Conservation (phyloP, 2,888 invertebrate genomes). For the Lycaena phlaeas region DNA sequence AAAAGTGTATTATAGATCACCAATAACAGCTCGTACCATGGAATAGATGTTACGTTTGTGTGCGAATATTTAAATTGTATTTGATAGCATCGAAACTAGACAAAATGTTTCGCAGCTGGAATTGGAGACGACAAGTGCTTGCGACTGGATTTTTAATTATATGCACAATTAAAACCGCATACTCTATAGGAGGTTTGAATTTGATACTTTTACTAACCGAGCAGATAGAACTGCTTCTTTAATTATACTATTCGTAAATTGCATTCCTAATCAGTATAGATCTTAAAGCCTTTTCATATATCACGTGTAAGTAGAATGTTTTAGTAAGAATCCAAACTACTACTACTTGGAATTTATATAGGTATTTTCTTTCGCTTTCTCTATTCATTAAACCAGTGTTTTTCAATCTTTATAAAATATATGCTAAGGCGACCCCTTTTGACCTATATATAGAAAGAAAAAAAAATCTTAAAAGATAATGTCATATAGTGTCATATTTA, state of each 20-base stretch:
- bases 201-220: conserved; percentile 24
- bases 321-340: too few relatives aligned
- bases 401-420: too few relatives aligned
- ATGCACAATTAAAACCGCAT: conserved; percentile 6
- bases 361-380: too few relatives aligned
- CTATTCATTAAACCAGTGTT: too few relatives aligned
- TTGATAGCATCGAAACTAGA: conserved; percentile 24
- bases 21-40: conserved; percentile 30
- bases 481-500: too few relatives aligned
- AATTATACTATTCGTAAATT: conserved; percentile 25
- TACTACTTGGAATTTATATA: too few relatives aligned
- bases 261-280: conserved; percentile 24
- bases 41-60: conserved; percentile 23
- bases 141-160: neutral
- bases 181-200: conserved; percentile 14
- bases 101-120: conserved; percentile 2
- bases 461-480: too few relatives aligned
- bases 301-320: conserved; percentile 10
- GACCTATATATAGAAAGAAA: too few relatives aligned
- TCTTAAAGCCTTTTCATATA: conserved; percentile 27
- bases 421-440: too few relatives aligned
- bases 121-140: conserved; percentile 1
- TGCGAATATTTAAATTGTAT: conserved; percentile 21
- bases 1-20: conserved; percentile 37
- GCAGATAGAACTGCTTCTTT: conserved; percentile 23